These are phyloP conservation scores for Drosophila quadrilineata DNA, from an alignment of 1,140 invertebrate species.

Conservation along the genomic window DNA sequence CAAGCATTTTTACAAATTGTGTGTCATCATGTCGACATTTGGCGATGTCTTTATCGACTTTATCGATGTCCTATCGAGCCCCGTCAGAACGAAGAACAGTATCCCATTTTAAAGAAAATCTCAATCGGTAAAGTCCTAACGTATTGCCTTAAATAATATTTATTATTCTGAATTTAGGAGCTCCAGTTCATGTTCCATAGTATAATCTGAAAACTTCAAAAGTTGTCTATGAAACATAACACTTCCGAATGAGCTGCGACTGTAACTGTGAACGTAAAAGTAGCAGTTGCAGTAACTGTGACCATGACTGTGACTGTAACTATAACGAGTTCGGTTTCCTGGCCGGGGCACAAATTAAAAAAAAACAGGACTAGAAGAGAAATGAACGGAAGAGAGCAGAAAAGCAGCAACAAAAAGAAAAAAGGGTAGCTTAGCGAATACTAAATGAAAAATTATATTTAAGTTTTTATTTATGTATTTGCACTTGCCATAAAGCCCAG, in stretches of 20 bases:
- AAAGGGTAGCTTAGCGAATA: constrained; percentile 2
- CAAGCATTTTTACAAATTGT: constrained; percentile 80
- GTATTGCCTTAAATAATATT: too few species aligned
- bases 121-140: too few species aligned
- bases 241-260: constrained; percentile 46
- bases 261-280: constrained; percentile 46
- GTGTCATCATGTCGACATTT: constrained; percentile 79
- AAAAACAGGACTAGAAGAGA: neutral
- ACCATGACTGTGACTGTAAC: constrained; percentile 38
- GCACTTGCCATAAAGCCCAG: constrained; percentile 71
- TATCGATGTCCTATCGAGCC: too few species aligned
- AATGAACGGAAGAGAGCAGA: neutral
- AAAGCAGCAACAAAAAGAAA: neutral
- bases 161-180: too few species aligned
- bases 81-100: neutral
- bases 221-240: constrained; percentile 61
- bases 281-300: neutral
- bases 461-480: constrained; percentile 65
- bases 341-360: neutral
- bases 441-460: constrained; percentile 67
- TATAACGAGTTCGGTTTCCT: constrained; percentile 1
- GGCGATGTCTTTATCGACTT: constrained; percentile 77
- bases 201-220: constrained; percentile 18
- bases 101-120: neutral
- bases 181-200: neutral